These are phyloP conservation scores for Pharmacophagus antenor DNA, from an alignment of 2,888 invertebrate genomes.

Conservation along the genomic window DNA sequence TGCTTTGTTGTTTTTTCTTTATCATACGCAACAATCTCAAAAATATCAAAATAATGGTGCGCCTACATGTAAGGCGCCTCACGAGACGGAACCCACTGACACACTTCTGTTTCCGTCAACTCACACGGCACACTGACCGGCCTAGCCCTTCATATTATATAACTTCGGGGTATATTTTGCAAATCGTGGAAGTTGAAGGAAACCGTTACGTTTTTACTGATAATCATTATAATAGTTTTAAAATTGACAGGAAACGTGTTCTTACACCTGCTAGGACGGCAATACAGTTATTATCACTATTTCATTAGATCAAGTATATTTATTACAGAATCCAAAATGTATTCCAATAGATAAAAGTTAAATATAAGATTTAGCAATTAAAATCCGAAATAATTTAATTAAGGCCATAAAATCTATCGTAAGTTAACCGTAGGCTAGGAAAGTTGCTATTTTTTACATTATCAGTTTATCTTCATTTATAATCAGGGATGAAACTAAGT, in stretches of 20 bases:
- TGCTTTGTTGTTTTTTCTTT: too few relatives aligned
- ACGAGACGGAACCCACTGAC: slow-evolving; percentile 54
- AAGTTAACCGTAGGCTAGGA: too few relatives aligned
- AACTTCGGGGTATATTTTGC: slow-evolving; percentile 19
- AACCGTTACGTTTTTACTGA: not conserved
- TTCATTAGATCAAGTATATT: too few relatives aligned
- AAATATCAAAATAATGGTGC: slow-evolving; percentile 7
- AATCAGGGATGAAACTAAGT: too few relatives aligned
- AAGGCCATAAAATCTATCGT: too few relatives aligned
- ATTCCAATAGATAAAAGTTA: too few relatives aligned
- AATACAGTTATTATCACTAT: not conserved
- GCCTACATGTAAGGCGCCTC: slow-evolving; percentile 37
- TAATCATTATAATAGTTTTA: not conserved
- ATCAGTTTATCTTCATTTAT: too few relatives aligned
- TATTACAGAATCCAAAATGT: too few relatives aligned
- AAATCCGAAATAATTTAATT: too few relatives aligned
- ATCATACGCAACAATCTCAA: not conserved
- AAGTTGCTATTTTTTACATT: too few relatives aligned
- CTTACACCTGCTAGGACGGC: too few relatives aligned
- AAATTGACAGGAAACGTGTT: not conserved
- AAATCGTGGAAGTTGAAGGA: not conserved
- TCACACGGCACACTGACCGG: slow-evolving; percentile 47
- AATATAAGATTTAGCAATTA: too few relatives aligned
- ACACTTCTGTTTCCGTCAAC: slow-evolving; percentile 56
- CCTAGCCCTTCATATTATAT: slow-evolving; percentile 56